A percentile compares a stretch with the other conserved stretches of the same genome.
Conservation (phyloP, 2,888 invertebrate genomes). For the Odontocolon sp. region DNA sequence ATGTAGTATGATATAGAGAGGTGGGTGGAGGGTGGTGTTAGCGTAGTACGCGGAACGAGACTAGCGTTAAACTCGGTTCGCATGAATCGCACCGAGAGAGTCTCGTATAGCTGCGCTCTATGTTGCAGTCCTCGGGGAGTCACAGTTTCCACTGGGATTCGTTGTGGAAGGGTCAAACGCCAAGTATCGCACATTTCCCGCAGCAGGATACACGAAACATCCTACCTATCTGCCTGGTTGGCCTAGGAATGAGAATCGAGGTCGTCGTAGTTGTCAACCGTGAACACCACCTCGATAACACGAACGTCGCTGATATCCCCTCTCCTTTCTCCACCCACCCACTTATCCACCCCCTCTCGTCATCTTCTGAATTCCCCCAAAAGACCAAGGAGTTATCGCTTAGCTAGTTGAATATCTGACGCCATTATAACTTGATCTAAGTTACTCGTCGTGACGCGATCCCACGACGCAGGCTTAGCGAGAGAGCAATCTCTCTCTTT, state of each 20-base stretch:
- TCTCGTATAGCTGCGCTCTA: constrained; percentile 8
- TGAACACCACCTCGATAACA: constrained; percentile 18
- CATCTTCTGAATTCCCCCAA: constrained; percentile 6
- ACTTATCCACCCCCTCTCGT: not conserved
- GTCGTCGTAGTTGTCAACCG: constrained; percentile 31
- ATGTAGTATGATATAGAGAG: not conserved
- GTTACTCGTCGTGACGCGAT: constrained; percentile 58
- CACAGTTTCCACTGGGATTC: constrained; percentile 28
- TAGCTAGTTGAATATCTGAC: constrained; percentile 62
- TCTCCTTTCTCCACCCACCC: not conserved
- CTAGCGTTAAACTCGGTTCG: constrained; percentile 22
- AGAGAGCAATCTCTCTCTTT: constrained; percentile 20
- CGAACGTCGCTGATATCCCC: no score
- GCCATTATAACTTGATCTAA: constrained; percentile 69
- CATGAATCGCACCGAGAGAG: constrained; percentile 13
- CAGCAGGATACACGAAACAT: constrained; percentile 4
- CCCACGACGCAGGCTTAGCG: constrained; percentile 41
- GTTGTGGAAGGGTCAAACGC: constrained; percentile 37
- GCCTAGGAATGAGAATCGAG: constrained; percentile 7
- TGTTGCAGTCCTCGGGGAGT: constrained; percentile 8
- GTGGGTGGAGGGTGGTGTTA: not conserved
- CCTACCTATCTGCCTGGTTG: not conserved
- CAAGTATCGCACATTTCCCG: constrained; percentile 3
- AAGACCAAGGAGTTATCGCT: constrained; percentile 56
- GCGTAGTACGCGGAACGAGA: constrained; percentile 8